Evolutionary conservation across 2,888 invertebrate genomes (phyloP), one percentile per base, ranked within the genome.

Genomic region (Cremastinae sp.): DNA sequence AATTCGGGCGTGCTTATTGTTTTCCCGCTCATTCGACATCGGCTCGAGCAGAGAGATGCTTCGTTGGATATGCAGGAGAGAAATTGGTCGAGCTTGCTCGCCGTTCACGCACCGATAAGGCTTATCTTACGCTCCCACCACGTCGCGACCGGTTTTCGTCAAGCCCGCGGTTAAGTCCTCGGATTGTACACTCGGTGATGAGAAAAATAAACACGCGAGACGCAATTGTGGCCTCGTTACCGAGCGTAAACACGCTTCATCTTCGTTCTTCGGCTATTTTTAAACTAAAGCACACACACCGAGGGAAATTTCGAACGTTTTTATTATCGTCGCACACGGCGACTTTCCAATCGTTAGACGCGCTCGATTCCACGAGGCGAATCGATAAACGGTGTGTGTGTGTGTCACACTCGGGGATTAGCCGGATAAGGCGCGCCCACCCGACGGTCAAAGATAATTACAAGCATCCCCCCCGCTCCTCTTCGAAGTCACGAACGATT

Each of bases 21-120:
- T 28, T n/a, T 53, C 53, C n/a, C 10, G 22, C 4, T 28, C 28
- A 3, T n/a, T n/a, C n/a, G n/a, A 18, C 18, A 8, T 1, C 53
- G 1, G 10, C 7, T 41, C 41, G 10, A 36, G 10, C 34, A 14
- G 10, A 8, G 38, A 56, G 14, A 18, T 14, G 16, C 14, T 1
- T 16, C n/a, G 4, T n/a, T 12, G 34, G 4, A 38, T 56, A 36
- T 56, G 0, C 28, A 34, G 5, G 28, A 28, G 5, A 28, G 28
- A 28, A 28, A 28, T 3, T 28, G 59, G 10, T 54, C 22, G 18
- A 28, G 66, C 38, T 53, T 34, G 43, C 61, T 51, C 59, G 28
- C 28, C 5, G 28, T 5, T 28, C 14, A n/a, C n/a, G n/a, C n/a
- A 41, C 53, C 61, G 73, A 73, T 73, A 73, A 73, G 73, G 59